These are phyloP conservation scores for Ceriagrion tenellum DNA, from an alignment of 2,888 invertebrate genomes.

Conservation along the genomic window DNA sequence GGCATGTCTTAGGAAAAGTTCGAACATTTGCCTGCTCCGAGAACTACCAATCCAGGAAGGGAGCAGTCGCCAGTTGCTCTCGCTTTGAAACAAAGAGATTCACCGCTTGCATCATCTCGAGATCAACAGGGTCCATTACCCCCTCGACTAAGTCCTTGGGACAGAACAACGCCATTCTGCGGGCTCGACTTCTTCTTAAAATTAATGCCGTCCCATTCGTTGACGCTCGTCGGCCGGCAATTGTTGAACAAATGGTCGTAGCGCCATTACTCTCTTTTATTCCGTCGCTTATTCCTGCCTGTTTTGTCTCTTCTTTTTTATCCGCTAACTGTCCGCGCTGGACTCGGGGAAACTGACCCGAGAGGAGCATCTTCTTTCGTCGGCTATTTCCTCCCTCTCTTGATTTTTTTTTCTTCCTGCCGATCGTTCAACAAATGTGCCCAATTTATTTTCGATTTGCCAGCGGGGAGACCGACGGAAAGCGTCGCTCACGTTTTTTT, in stretches of 20 bases:
- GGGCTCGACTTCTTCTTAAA: too few relatives aligned
- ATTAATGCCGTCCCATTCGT: not conserved
- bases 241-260: not conserved
- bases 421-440: not conserved
- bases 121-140: not conserved
- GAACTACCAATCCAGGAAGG: too few relatives aligned
- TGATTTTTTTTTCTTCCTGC: not conserved
- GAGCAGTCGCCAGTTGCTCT: not conserved
- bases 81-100: not conserved
- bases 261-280: not conserved
- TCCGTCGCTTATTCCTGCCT: not conserved
- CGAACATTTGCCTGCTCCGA: too few relatives aligned
- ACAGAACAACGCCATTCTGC: too few relatives aligned
- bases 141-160: not conserved
- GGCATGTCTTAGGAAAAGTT: too few relatives aligned
- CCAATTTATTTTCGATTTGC: conserved; percentile 47
- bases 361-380: not conserved
- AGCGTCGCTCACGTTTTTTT: conserved; percentile 17
- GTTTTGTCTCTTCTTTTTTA: not conserved
- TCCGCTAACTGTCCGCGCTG: not conserved
- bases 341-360: not conserved
- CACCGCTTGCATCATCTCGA: not conserved
- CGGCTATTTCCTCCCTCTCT: not conserved
- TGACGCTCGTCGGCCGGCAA: not conserved
- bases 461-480: not conserved